phyloP scores from a whole-genome alignment of 2,888 invertebrate species.

The Drepanosiphum platanoidis region DNA sequence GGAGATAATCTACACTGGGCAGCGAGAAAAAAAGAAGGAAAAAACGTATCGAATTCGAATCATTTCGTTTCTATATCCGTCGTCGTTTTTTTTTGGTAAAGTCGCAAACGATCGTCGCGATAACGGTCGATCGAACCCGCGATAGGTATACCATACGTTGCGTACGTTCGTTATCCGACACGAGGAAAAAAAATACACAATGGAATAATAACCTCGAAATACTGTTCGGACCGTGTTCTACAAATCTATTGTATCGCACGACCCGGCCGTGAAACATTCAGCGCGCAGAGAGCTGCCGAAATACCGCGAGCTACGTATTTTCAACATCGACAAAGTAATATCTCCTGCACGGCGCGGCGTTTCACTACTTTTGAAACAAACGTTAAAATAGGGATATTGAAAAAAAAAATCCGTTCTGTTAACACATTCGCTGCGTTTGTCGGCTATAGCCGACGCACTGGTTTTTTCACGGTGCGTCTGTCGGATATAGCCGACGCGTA shows the following conservation, averaged over 20 bases:
- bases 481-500: too few relatives aligned
- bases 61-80: background rate
- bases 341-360: too few relatives aligned
- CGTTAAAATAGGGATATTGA: too few relatives aligned
- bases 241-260: background rate
- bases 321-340: too few relatives aligned
- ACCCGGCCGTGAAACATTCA: conserved; percentile 22
- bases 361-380: too few relatives aligned
- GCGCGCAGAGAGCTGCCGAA: background rate
- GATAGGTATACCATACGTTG: background rate
- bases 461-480: too few relatives aligned
- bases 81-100: background rate
- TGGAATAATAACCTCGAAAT: background rate
- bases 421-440: too few relatives aligned
- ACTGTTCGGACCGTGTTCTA: background rate
- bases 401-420: too few relatives aligned
- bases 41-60: background rate
- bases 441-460: too few relatives aligned
- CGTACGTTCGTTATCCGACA: background rate
- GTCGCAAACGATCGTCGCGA: conserved; percentile 19
- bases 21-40: background rate
- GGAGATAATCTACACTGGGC: background rate
- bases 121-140: conserved; percentile 7
- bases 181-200: background rate
- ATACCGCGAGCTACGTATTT: background rate